A percentile compares a stretch with the other conserved stretches of the same genome.
phyloP scores from a whole-genome alignment of 2,797 vertebrate species.

The Hypotaenidia okinawae region DNA sequence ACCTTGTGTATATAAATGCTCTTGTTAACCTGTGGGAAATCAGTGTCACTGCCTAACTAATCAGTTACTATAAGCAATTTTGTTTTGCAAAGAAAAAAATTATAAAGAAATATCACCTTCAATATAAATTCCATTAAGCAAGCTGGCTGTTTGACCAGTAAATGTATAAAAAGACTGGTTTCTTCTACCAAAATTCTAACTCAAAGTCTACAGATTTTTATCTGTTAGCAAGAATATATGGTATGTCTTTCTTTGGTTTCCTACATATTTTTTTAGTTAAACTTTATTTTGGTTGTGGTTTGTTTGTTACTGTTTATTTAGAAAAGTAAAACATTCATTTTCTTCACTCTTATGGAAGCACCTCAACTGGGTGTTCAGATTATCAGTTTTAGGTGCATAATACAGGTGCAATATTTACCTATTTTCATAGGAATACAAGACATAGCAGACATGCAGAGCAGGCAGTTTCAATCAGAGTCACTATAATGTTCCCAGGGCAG shows the following conservation, averaged over 20 bases:
- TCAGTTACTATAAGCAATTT: neutral
- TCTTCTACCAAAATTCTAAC: slow-evolving; percentile 1
- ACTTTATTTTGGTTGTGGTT: neutral
- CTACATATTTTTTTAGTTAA: neutral
- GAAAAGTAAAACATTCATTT: neutral
- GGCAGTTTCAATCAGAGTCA: neutral
- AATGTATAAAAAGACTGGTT: neutral
- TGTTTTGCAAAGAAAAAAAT: neutral
- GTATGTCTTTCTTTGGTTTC: neutral
- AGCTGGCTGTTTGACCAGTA: neutral
- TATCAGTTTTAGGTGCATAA: neutral
- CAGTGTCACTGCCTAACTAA: neutral
- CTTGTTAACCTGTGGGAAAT: neutral
- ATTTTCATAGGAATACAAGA: neutral
- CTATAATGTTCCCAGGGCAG: neutral
- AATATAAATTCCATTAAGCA: neutral
- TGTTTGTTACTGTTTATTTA: neutral
- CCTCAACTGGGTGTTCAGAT: neutral
- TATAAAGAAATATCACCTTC: neutral
- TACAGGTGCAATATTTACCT: neutral
- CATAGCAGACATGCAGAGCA: neutral
- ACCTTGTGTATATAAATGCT: neutral
- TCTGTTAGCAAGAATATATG: neutral
- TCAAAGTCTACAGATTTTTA: neutral
- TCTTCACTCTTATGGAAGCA: neutral